These are phyloP conservation scores for Muricea muricata DNA, from an alignment of 92 coral and sea anemone genomes.

Conservation along the genomic window DNA sequence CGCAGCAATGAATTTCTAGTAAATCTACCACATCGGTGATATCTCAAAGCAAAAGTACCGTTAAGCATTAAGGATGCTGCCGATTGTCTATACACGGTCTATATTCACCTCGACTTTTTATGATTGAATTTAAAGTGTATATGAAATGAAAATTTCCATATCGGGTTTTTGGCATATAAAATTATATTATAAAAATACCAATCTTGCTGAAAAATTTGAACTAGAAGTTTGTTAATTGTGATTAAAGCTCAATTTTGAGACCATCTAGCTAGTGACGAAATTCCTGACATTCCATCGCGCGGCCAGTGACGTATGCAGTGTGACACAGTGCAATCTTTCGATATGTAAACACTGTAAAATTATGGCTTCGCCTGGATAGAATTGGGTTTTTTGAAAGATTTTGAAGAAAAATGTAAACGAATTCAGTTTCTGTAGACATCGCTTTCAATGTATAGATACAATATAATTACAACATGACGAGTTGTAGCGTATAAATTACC, in stretches of 20 bases:
- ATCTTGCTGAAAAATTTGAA: neutral
- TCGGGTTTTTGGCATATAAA: neutral
- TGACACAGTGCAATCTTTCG: conserved; percentile 3
- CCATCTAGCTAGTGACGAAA: neutral
- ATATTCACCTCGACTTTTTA: too few species aligned
- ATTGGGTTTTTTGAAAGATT: neutral
- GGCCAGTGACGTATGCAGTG: conserved; percentile 43
- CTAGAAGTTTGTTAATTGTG: neutral
- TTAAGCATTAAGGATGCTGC: too few species aligned
- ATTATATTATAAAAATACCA: neutral
- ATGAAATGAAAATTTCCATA: neutral
- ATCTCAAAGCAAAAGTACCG: too few species aligned
- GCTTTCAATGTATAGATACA: neutral
- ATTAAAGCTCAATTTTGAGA: neutral
- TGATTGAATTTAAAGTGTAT: too few species aligned
- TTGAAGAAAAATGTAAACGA: neutral
- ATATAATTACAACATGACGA: neutral
- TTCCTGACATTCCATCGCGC: neutral
- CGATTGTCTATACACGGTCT: too few species aligned
- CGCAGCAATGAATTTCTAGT: too few species aligned
- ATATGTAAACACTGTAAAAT: too few species aligned
- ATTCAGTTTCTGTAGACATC: neutral
- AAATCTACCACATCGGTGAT: too few species aligned
- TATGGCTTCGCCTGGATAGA: too few species aligned
- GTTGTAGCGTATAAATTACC: too few species aligned